Percentiles rank a stretch among this genome's conserved stretches.
phyloP scores from a whole-genome alignment of 1,140 invertebrate genomes.

The Saxidomus purpurata region DNA sequence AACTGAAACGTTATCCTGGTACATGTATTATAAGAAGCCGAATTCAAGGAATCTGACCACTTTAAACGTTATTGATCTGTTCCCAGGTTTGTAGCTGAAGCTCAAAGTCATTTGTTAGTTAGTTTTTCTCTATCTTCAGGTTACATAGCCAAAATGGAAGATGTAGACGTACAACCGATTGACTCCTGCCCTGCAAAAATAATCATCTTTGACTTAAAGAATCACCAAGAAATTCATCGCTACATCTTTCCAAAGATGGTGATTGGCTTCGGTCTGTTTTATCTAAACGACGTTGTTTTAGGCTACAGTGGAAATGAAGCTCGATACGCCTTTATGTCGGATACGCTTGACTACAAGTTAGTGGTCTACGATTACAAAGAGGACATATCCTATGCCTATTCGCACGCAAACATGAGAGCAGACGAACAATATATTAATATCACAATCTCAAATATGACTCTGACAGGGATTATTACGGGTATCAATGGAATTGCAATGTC shows the following conservation, averaged over 20 bases:
- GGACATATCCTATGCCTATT: constrained; percentile 63
- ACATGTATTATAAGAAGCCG: too few species aligned
- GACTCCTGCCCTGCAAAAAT: constrained; percentile 76
- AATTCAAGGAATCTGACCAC: too few species aligned
- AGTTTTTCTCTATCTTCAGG: constrained; percentile 6
- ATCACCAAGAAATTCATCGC: constrained; percentile 51
- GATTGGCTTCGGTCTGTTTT: constrained; percentile 64
- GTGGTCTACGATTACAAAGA: constrained; percentile 72
- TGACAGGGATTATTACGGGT: constrained; percentile 3
- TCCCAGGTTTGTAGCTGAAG: too few species aligned
- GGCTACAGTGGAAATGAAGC: constrained; percentile 66
- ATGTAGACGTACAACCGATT: constrained; percentile 41
- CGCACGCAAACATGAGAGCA: constrained; percentile 70
- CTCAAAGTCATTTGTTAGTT: too few species aligned
- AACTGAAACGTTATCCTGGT: too few species aligned
- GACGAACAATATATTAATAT: constrained; percentile 59
- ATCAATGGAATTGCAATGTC: constrained; percentile 74
- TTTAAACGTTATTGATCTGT: too few species aligned
- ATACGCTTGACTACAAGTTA: constrained; percentile 70
- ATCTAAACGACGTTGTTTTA: constrained; percentile 78
- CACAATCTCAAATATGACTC: constrained; percentile 38
- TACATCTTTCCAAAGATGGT: constrained; percentile 70
- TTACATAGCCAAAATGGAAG: constrained; percentile 22
- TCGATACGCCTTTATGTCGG: constrained; percentile 76
- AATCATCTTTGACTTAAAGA: constrained; percentile 75